These are phyloP conservation scores for Agrochola lota DNA, from an alignment of 2,888 invertebrate genomes.

Conservation along the genomic window DNA sequence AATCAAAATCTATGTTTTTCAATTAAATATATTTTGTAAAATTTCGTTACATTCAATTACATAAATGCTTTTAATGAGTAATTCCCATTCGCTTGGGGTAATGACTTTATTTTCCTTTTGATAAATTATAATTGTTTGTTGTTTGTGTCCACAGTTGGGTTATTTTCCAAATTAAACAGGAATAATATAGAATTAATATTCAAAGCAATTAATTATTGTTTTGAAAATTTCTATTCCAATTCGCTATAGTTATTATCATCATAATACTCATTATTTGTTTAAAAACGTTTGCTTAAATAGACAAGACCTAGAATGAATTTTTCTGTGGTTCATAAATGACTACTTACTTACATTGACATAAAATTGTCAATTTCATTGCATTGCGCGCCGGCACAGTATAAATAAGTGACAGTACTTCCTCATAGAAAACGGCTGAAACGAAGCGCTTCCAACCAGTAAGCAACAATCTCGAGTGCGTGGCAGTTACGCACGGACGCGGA, in stretches of 20 bases:
- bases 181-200: not conserved
- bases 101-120: not conserved
- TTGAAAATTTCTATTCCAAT: not conserved
- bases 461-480: too few species aligned
- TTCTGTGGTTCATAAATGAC: not conserved
- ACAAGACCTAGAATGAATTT: not conserved
- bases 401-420: too few species aligned
- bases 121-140: slow-evolving; percentile 3
- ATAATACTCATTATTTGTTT: not conserved
- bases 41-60: not conserved
- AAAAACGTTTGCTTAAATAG: not conserved
- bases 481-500: too few species aligned
- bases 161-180: not conserved
- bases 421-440: too few species aligned
- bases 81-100: not conserved
- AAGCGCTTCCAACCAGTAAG: too few species aligned
- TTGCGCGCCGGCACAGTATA: too few species aligned
- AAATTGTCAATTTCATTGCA: not conserved
- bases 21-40: too few species aligned
- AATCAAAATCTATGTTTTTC: too few species aligned
- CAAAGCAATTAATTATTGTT: not conserved
- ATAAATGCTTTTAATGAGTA: not conserved
- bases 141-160: not conserved
- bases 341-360: not conserved
- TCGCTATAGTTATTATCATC: not conserved